Conservation (phyloP, 2,888 invertebrate genomes). For the Agrenia bidenticulata region DNA sequence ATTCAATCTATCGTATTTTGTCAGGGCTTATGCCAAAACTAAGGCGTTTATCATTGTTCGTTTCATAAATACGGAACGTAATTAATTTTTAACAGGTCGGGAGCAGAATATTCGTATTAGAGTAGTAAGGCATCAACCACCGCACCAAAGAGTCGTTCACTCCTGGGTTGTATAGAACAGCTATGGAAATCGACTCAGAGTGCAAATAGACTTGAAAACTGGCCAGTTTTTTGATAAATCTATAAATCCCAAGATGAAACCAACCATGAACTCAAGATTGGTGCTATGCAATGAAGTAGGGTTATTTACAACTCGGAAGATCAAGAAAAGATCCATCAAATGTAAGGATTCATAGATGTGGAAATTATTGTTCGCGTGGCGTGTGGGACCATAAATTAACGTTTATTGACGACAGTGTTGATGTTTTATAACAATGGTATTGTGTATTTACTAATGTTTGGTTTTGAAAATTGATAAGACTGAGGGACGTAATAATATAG, state of each 20-base stretch:
- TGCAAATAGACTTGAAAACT: constrained; percentile 11
- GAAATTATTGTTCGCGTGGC: too few relatives aligned
- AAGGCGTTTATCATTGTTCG: constrained; percentile 3
- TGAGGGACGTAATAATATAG: too few relatives aligned
- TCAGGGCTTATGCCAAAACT: constrained; percentile 1
- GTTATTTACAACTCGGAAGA: too few relatives aligned
- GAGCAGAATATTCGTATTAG: constrained; percentile 46
- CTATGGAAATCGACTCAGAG: not conserved
- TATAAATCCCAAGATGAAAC: not conserved
- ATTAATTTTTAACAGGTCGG: constrained; percentile 34
- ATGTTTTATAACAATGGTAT: too few relatives aligned
- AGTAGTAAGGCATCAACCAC: constrained; percentile 31
- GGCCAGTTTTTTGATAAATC: constrained; percentile 9
- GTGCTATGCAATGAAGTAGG: too few relatives aligned
- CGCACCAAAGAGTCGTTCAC: constrained; percentile 36
- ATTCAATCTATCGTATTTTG: constrained; percentile 5
- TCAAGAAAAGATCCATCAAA: too few relatives aligned
- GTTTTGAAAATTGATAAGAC: too few relatives aligned
- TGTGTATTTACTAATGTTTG: too few relatives aligned
- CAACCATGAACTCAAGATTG: too few relatives aligned
- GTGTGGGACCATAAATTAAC: too few relatives aligned
- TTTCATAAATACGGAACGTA: constrained; percentile 8
- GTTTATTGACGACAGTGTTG: too few relatives aligned
- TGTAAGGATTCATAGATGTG: too few relatives aligned
- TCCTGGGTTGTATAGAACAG: constrained; percentile 32